These are phyloP conservation scores for Pelmatolapia mariae DNA, from an alignment of 2,113 vertebrate genomes.

Conservation along the genomic window DNA sequence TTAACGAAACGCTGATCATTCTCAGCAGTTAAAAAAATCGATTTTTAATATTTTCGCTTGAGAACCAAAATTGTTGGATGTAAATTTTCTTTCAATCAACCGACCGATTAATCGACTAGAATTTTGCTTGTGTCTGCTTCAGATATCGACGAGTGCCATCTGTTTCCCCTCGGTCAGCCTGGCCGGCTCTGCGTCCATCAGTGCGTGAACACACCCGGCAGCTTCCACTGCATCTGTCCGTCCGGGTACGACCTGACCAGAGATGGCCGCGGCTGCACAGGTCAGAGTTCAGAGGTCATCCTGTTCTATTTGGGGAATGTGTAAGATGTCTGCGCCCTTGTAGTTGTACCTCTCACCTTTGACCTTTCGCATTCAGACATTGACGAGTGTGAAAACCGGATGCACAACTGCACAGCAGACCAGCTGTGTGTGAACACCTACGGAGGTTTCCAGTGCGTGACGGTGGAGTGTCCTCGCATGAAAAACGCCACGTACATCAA, in stretches of 20 bases:
- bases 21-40: not conserved
- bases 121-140: not conserved
- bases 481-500: conserved; percentile 80
- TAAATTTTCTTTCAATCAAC: rapidly evolving
- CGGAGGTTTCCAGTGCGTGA: conserved; percentile 74
- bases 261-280: conserved; percentile 71
- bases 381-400: conserved; percentile 73
- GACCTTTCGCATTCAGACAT: conserved; percentile 56
- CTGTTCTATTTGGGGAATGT: rapidly evolving
- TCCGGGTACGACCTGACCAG: conserved; percentile 68
- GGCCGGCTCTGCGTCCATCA: conserved; percentile 74
- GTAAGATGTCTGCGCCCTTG: not conserved
- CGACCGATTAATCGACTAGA: rapidly evolving
- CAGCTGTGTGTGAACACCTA: conserved; percentile 79
- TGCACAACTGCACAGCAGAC: conserved; percentile 71
- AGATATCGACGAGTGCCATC: conserved; percentile 82
- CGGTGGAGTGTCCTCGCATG: conserved; percentile 69
- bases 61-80: not conserved
- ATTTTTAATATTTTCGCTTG: not conserved
- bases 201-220: conserved; percentile 80
- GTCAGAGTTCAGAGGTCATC: conserved; percentile 43
- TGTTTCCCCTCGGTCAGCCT: conserved; percentile 69
- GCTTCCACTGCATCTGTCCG: conserved; percentile 80
- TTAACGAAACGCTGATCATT: not conserved
- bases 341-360: not conserved